Base-by-base conservation (phyloP, 2,797 vertebrate genomes). In the Acomys russatus region DNA sequence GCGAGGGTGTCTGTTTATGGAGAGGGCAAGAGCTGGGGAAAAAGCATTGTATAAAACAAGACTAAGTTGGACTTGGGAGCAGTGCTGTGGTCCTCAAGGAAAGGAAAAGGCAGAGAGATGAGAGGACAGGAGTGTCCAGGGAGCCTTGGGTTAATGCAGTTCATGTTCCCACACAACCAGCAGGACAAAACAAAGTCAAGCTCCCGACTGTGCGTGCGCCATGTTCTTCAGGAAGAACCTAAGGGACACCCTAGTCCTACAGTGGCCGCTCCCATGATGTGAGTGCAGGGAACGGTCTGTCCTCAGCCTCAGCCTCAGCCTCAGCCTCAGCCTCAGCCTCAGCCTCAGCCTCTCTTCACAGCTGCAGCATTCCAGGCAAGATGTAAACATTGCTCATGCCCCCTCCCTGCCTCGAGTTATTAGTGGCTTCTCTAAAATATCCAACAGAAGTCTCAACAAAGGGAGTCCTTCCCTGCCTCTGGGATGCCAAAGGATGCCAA, bases 1-100 rank as follows among this genome's bases (percentile, higher is more conserved):
- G 3, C 0, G 15, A 2, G 12, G 20, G 33, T 14, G 3, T 79
- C 22, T 33, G 3, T 14, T 30, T 1, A 0, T 18, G 20, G 73
- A 49, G 33, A n/a, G 1, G 15, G 28, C 1, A n/a, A 70, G 17
- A 44, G 33, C 25, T 66, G 14, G 9, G 63, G 35, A 23, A 28
- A 17, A 10, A 35, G 18, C 17, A 17, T 56, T 63, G 17, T 0
- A 0, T 33, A 9, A 74, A 44, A 38, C 8, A 44, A 51, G 68
- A 22, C 22, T 15, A 15, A 22, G 22, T 11, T 18, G n/a, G 17
- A 44, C 6, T n/a, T 63, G 38, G 28, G 56, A 3, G 49, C 1
- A 2, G 14, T 10, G 38, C 22, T 5, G 6, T n/a, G 59, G 61
- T 4, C 68, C 2, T 44, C 38, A 63, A 44, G 56, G 44, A 38